phyloP scores from a whole-genome alignment of 2,888 invertebrate species.

The Caenorhabditis virilis region DNA sequence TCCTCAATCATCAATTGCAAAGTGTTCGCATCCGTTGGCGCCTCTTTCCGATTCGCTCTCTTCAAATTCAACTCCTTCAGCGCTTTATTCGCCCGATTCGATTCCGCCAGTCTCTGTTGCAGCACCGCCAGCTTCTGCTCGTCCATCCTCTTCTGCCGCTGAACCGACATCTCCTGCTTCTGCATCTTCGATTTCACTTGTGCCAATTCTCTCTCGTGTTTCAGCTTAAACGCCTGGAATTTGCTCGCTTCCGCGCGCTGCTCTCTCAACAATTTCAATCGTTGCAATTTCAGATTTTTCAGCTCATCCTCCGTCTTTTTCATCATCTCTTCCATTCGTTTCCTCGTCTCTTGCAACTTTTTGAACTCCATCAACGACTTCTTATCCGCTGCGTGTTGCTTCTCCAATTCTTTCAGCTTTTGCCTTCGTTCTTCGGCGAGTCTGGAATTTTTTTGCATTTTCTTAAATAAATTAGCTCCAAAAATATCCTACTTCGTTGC shows the following conservation, averaged over 20 bases:
- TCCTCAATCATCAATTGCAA: slow-evolving; percentile 28
- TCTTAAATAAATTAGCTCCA: not conserved
- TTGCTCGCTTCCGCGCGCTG: slow-evolving; percentile 43
- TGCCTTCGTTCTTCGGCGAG: slow-evolving; percentile 48
- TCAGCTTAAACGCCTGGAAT: slow-evolving; percentile 35
- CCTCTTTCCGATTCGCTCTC: slow-evolving; percentile 24
- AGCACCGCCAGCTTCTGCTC: slow-evolving; percentile 45
- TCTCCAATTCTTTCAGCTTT: slow-evolving; percentile 45
- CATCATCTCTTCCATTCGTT: slow-evolving; percentile 22
- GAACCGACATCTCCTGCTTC: slow-evolving; percentile 44
- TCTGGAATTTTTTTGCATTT: slow-evolving; percentile 19
- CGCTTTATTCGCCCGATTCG: slow-evolving; percentile 28
- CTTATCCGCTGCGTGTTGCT: slow-evolving; percentile 34
- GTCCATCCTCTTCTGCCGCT: slow-evolving; percentile 28
- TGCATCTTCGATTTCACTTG: slow-evolving; percentile 47
- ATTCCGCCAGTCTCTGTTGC: slow-evolving; percentile 32
- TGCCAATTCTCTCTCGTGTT: slow-evolving; percentile 42
- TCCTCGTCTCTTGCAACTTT: slow-evolving; percentile 31
- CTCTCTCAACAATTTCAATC: slow-evolving; percentile 40
- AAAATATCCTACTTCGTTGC: slow-evolving; percentile 19
- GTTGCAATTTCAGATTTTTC: slow-evolving; percentile 37
- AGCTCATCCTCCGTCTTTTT: slow-evolving; percentile 41
- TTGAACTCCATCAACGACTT: slow-evolving; percentile 36
- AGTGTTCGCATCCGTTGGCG: slow-evolving; percentile 15
- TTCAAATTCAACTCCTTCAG: slow-evolving; percentile 27